A percentile compares a stretch with the other conserved stretches of the same genome.
Evolutionary conservation across 1,140 invertebrate species (phyloP).

Genomic region (Drosophila busckii): DNA sequence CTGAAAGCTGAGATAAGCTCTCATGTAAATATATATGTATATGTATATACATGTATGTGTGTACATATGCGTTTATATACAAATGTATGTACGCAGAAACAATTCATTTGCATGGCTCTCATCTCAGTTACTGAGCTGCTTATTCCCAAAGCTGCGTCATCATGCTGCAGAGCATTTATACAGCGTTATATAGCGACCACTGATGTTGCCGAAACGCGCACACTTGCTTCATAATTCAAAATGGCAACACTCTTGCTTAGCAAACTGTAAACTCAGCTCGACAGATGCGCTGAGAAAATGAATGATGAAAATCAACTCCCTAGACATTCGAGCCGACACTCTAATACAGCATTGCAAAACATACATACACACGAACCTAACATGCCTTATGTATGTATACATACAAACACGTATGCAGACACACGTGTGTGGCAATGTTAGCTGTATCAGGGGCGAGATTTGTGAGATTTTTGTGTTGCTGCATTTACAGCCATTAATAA

Average conservation of each 20-base stretch:
- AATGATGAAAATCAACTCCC: slow-evolving; percentile 70
- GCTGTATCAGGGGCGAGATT: too few relatives aligned
- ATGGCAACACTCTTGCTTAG: slow-evolving; percentile 38
- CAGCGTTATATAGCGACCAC: slow-evolving; percentile 4
- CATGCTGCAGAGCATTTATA: slow-evolving; percentile 15
- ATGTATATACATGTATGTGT: too few relatives aligned
- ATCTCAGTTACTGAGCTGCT: slow-evolving; percentile 14
- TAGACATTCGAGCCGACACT: slow-evolving; percentile 50
- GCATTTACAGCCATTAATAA: slow-evolving; percentile 60
- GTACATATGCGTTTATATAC: too few relatives aligned
- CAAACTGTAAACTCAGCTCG: slow-evolving; percentile 39
- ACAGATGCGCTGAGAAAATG: slow-evolving; percentile 46
- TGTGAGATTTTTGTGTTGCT: slow-evolving; percentile 13
- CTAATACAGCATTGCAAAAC: slow-evolving; percentile 53
- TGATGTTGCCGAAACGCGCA: slow-evolving; percentile 6
- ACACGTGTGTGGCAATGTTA: too few relatives aligned
- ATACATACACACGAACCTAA: slow-evolving; percentile 44
- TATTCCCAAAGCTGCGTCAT: slow-evolving; percentile 59
- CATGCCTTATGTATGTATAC: too few relatives aligned
- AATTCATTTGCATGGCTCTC: slow-evolving; percentile 60
- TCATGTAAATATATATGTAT: too few relatives aligned
- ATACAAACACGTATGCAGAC: too few relatives aligned
- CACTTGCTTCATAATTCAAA: slow-evolving; percentile 61
- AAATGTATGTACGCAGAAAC: too few relatives aligned
- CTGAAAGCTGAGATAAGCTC: too few relatives aligned